Conservation (phyloP, 2,888 invertebrate species). For the Eupithecia exiguata region DNA sequence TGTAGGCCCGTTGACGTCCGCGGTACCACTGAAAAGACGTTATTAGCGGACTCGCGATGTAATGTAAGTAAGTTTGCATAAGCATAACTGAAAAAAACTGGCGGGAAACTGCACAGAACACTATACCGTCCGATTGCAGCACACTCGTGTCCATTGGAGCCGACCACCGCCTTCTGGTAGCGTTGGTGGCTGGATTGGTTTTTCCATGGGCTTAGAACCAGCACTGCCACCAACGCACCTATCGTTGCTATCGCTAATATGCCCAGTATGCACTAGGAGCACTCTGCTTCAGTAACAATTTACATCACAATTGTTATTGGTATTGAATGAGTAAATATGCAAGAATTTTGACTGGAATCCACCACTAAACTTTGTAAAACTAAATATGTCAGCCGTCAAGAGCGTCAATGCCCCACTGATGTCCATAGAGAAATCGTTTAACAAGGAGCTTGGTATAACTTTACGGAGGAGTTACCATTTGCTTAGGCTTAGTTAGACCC, state of each 20-base stretch:
- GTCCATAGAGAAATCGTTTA: not conserved
- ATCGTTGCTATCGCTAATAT: not conserved
- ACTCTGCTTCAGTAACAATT: not conserved
- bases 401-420: slow-evolving; percentile 1
- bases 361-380: slow-evolving; percentile 3
- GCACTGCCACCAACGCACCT: slow-evolving; percentile 75
- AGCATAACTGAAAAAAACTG: not conserved
- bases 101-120: not conserved
- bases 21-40: not conserved
- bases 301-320: slow-evolving; percentile 4
- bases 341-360: not conserved
- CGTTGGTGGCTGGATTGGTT: slow-evolving; percentile 65
- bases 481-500: too few relatives aligned
- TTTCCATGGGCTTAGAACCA: slow-evolving; percentile 75
- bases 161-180: slow-evolving; percentile 85
- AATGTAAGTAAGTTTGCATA: too few relatives aligned
- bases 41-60: too few relatives aligned
- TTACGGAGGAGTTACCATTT: not conserved
- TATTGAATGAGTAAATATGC: not conserved
- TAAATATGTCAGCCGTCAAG: slow-evolving; percentile 6
- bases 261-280: slow-evolving; percentile 13
- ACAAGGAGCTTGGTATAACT: not conserved
- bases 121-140: slow-evolving; percentile 63
- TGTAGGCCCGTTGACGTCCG: not conserved
- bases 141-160: slow-evolving; percentile 90